Evolutionary conservation across 2,888 invertebrate species (phyloP).

Genomic region (Pemphredon lugubris): DNA sequence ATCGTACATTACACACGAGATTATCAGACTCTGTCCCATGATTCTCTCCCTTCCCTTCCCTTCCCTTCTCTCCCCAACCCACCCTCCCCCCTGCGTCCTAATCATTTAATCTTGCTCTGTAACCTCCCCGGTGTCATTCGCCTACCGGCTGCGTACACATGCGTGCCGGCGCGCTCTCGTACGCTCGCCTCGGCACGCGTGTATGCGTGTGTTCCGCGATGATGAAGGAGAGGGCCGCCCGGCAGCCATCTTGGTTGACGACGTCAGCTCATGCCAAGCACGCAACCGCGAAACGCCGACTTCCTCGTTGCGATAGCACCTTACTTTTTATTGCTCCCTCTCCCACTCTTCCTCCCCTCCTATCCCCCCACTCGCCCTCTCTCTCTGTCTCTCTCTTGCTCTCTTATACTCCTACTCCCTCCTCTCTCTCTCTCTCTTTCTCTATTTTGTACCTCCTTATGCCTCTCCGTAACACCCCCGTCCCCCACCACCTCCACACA

Average conservation of each 20-base stretch:
- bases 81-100: slow-evolving; percentile 31
- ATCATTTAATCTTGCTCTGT: slow-evolving; percentile 66
- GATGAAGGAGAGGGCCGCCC: slow-evolving; percentile 58
- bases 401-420: slow-evolving; percentile 64
- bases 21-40: neutral
- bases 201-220: slow-evolving; percentile 45
- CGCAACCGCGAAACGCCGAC: slow-evolving; percentile 69
- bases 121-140: slow-evolving; percentile 65
- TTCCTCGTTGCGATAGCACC: slow-evolving; percentile 69
- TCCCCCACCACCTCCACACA: slow-evolving; percentile 18
- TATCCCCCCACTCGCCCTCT: slow-evolving; percentile 1
- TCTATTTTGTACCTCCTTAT: slow-evolving; percentile 6
- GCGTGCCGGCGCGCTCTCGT: slow-evolving; percentile 30
- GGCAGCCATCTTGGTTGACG: slow-evolving; percentile 70
- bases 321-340: slow-evolving; percentile 63
- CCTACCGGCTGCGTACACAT: slow-evolving; percentile 34
- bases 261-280: slow-evolving; percentile 68
- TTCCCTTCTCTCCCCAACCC: slow-evolving; percentile 35
- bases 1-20: neutral
- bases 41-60: slow-evolving; percentile 4
- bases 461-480: slow-evolving; percentile 9
- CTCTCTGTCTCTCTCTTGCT: slow-evolving; percentile 12
- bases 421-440: slow-evolving; percentile 21
- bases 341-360: slow-evolving; percentile 9
- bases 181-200: slow-evolving; percentile 15